phyloP scores from a whole-genome alignment of 1,140 invertebrate species.

The Cydia amplana region DNA sequence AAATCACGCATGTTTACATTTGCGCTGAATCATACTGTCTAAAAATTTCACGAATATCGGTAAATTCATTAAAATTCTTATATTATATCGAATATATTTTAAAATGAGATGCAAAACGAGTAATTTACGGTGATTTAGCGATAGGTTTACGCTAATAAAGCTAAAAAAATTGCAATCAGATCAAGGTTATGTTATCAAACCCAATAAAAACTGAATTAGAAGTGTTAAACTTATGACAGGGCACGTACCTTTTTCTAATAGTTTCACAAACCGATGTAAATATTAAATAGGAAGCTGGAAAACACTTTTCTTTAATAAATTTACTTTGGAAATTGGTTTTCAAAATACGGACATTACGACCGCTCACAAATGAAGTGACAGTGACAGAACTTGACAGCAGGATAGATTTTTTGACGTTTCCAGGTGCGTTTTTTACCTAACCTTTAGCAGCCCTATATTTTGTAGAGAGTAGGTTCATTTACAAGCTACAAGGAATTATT shows the following conservation, averaged over 20 bases:
- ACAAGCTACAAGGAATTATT: too few species aligned
- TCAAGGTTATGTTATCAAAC: constrained; percentile 28
- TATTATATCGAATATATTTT: neutral
- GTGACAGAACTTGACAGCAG: too few species aligned
- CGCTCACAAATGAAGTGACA: constrained; percentile 12
- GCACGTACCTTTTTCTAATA: constrained; percentile 7
- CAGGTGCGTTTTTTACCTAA: neutral
- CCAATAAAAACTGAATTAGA: neutral
- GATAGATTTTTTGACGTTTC: neutral
- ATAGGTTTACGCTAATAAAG: neutral
- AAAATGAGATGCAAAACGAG: neutral
- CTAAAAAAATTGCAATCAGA: neutral
- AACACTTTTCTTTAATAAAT: constrained; percentile 23
- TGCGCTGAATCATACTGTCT: neutral
- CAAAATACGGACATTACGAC: neutral
- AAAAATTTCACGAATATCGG: neutral
- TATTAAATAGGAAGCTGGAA: neutral
- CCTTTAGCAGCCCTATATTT: too few species aligned
- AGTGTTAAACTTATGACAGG: neutral
- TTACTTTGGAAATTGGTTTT: neutral
- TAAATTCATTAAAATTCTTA: neutral
- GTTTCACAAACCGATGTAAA: neutral
- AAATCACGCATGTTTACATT: neutral
- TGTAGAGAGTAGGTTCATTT: too few species aligned
- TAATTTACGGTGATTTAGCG: neutral